Base-by-base conservation (phyloP, 2,113 vertebrate species). In the Pachypanchax playfairii region DNA sequence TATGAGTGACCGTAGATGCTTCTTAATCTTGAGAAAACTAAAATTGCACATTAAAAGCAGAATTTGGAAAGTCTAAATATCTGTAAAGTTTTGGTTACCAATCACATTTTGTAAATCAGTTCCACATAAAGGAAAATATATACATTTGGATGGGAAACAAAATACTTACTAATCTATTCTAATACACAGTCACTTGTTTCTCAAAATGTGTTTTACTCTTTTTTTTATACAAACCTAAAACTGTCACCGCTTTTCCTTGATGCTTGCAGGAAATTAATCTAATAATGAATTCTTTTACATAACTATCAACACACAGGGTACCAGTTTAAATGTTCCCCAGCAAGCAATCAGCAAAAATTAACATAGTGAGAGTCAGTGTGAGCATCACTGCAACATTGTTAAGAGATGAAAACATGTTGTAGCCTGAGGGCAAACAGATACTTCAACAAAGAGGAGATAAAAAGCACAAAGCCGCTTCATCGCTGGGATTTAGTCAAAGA, bases 351-450 rank as follows among this genome's bases (percentile, higher is more conserved):
- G 57, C 55, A 57, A 28, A 72, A 68, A 72, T 71, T 2, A 60
- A 41, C 48, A 47, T 58, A 11, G n/a, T 2, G 1, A 47, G 67
- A 33, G 59, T 62, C 14, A 25, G 50, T 36, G 54, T 35, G 44
- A 50, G 73, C 28, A 38, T 4, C 55, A 12, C 42, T 74, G 73
- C 28, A 38, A 6, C 55, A 12, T 47, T 74, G 42, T 58, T 51
- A 44, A 31, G 49, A 78, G 63, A 82, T 83, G 68, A 80, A 74
- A 84, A 69, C 33, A 20, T 39, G 58, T 29, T n/a, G 33, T 29
- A 5, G 46, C 73, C 55, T 50, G 63, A 65, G 53, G 77, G 20
- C 21, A 26, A 7, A 5, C 31, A 43, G 74, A 73, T 70, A 70
- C 55, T 44, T 42, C n/a, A 42, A 7, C 66, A 72, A 55, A 48